Base-by-base conservation (phyloP, 2,797 vertebrate genomes). In the Ambastaia sidthimunki region DNA sequence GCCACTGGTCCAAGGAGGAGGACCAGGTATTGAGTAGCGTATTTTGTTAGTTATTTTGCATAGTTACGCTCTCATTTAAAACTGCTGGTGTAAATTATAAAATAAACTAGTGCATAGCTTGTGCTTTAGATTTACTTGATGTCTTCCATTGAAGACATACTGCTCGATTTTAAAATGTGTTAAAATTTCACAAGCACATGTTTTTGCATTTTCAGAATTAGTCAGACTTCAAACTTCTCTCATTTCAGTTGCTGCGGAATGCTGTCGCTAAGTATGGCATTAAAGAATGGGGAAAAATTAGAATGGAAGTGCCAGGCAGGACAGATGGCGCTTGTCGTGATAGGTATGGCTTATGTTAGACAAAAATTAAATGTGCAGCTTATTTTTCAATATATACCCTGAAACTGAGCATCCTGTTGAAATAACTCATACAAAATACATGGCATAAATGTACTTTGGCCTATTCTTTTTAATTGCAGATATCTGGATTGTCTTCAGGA, bases 271-370 rank as follows among this genome's bases (percentile, higher is more conserved):
- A 93, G 50, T 89, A 95, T 0, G 93, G 95, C 21, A 92, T 87
- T 15, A 94, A 91, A 62, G 91, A 94, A 34, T 98, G 98, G 98
- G 97, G 94, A 80, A 98, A 94, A 83, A 95, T 99, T 71, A 90
- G 93, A 73, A 63, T 83, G 0, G 95, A 96, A 21, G 96, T 99
- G 65, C 96, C 96, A 0, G 96, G 97, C 55, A 93, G 98, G 69
- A 96, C 89, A 0, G 96, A 98, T 12, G 71, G 88, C 11, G 92
- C 95, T 87, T 98, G 96, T 85, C 92, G 98, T 79, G 96, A 98
- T 63, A 91, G 97, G 97, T 97, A 71, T 85, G 83, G 44, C 48
- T 76, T 34, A 65, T 71, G 50, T 31, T 0, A 37, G 3, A 11
- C 21, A 60, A 52, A 37, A 41, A 18, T 41, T 19, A 3, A 62